Evolutionary conservation across 2,797 vertebrate genomes (phyloP), one percentile per base, ranked within the genome.

Genomic region (Sebastes elongatus): DNA sequence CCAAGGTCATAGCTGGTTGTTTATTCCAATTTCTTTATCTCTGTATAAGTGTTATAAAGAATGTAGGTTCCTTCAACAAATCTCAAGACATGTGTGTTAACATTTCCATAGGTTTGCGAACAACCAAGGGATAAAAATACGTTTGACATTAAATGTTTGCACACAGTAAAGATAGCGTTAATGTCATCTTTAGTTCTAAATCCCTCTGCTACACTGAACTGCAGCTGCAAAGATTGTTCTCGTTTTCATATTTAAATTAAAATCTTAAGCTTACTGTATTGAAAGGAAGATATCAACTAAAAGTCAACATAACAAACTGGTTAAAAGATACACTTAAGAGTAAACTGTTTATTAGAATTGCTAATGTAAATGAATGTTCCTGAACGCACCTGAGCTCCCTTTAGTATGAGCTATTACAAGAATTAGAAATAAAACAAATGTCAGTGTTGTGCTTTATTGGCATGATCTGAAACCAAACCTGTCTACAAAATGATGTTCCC

Each of bases 1-100:
- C 78, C 86, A 89, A 92, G 91, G 89, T 92, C 87, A 67, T 25
- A 56, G 76, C 59, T 42, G 25, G 78, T 79, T 81, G 78, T 83
- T 80, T 83, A 32, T 84, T 82, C 74, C n/a, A 81, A 64, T 87
- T 52, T 67, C 30, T 82, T 56, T 80, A 59, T 81, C 16, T 73
- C 16, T 10, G 59, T 14, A 49, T 33, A 20, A 10, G 38, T 14
- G 33, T 59, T 71, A 3, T 46, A 46, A 46, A 46, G 64, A 81
- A 76, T 78, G 18, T 53, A 57, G 59, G 10, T 18, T 46, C 53
- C 70, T 65, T 74, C 8, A 35, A 32, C 33, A 65, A 63, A 78
- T 70, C 60, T 27, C 3, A n/a, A 18, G 1, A 28, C 1, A 1
- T 76, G 22, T 4, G 4, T 27, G 1, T 3, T 5, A 27, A 32